A percentile compares a stretch with the other conserved stretches of the same genome.
These are phyloP conservation scores for Myotis planiceps DNA, from an alignment of 2,797 vertebrate species.

Conservation along the genomic window DNA sequence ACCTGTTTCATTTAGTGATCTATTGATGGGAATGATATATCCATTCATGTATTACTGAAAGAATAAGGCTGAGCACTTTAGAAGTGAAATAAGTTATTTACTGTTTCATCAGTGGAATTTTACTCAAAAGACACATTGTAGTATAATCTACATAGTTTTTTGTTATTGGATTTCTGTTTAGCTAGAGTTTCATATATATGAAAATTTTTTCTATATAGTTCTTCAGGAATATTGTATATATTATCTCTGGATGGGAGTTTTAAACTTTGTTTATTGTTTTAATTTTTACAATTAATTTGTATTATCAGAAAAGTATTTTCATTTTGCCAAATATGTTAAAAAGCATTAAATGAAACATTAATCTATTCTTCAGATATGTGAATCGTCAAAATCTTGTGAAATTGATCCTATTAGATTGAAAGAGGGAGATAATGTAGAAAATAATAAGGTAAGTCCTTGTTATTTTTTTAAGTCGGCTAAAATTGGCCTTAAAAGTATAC, in stretches of 20 bases:
- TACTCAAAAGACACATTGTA: neutral
- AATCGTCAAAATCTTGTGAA: conserved; percentile 97
- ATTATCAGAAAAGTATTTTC: conserved; percentile 31
- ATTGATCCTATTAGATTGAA: conserved; percentile 96
- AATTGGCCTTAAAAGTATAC: neutral
- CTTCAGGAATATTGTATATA: neutral
- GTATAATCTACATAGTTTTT: neutral
- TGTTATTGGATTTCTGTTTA: neutral
- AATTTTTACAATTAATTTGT: conserved; percentile 26
- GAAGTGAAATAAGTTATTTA: neutral
- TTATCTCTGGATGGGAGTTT: neutral
- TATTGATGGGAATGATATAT: neutral
- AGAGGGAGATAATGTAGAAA: conserved; percentile 96
- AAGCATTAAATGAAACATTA: conserved; percentile 54
- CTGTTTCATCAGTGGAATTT: neutral
- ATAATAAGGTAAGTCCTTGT: conserved; percentile 92
- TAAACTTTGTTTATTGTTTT: conserved; percentile 44
- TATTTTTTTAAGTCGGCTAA: neutral
- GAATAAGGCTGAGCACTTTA: neutral
- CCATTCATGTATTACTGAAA: neutral
- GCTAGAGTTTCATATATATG: neutral
- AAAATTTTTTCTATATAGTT: conserved; percentile 32
- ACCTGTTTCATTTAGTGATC: neutral
- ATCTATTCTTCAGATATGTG: conserved; percentile 92
- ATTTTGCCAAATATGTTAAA: conserved; percentile 32